Evolutionary conservation across 2,888 invertebrate species (phyloP).

Genomic region (Galerucella nymphaeae): DNA sequence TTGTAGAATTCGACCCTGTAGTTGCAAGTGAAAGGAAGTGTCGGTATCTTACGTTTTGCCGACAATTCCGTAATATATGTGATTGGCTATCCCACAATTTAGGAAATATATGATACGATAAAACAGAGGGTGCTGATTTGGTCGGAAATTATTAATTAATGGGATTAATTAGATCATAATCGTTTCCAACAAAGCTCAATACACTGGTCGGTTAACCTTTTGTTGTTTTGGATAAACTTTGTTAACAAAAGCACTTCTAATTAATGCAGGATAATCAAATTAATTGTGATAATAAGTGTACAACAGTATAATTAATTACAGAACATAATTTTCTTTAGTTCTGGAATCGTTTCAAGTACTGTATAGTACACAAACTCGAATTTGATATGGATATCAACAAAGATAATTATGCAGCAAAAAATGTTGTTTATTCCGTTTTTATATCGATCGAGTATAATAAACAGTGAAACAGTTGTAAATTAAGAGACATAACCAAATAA

Average conservation of each 20-base stretch:
- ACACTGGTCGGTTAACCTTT: slow-evolving; percentile 34
- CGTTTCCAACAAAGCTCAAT: slow-evolving; percentile 53
- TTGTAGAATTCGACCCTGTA: not conserved
- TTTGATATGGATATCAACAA: too few species aligned
- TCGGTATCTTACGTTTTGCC: slow-evolving; percentile 46
- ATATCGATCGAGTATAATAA: slow-evolving; percentile 10
- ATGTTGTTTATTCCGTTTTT: slow-evolving; percentile 7
- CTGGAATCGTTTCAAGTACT: too few species aligned
- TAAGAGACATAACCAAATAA: slow-evolving; percentile 8
- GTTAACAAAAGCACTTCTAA: not conserved
- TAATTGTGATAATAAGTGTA: not conserved
- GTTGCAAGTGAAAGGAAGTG: slow-evolving; percentile 22
- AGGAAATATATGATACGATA: slow-evolving; percentile 46
- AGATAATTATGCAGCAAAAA: slow-evolving; percentile 5
- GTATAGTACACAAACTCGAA: too few species aligned
- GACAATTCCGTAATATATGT: slow-evolving; percentile 46
- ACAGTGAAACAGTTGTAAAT: slow-evolving; percentile 6
- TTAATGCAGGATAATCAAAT: not conserved
- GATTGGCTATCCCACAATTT: slow-evolving; percentile 46
- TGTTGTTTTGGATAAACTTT: slow-evolving; percentile 17
- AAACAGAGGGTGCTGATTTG: slow-evolving; percentile 56
- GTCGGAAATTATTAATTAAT: slow-evolving; percentile 62
- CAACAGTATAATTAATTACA: not conserved
- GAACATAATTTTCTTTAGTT: not conserved
- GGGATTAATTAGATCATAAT: slow-evolving; percentile 62